These are phyloP conservation scores for Phataginus tricuspis DNA, from an alignment of 2,797 vertebrate species.

Conservation along the genomic window DNA sequence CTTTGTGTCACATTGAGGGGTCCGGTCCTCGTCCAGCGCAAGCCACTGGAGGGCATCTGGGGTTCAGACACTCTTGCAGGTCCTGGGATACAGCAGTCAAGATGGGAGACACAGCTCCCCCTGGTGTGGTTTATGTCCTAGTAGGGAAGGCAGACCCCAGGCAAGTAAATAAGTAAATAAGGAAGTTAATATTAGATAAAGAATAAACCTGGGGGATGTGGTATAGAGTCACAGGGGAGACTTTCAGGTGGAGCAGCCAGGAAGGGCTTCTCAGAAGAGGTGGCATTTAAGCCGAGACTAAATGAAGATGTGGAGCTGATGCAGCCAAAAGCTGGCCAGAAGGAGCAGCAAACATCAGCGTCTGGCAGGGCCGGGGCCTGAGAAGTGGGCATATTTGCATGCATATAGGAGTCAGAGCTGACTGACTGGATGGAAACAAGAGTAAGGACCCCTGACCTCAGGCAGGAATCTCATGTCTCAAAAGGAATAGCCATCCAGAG, in stretches of 20 bases:
- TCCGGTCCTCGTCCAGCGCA: neutral
- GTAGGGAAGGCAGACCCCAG: neutral
- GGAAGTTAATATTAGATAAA: neutral
- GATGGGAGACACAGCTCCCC: neutral
- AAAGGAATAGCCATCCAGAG: neutral
- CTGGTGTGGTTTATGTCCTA: neutral
- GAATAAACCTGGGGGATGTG: neutral
- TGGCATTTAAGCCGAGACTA: neutral
- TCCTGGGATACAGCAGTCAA: neutral
- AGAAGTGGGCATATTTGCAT: neutral
- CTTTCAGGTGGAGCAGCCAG: neutral
- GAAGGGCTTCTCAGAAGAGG: neutral
- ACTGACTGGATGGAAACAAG: neutral
- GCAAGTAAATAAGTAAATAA: neutral
- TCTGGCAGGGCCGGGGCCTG: neutral
- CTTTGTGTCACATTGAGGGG: neutral
- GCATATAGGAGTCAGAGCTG: neutral
- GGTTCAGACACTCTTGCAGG: too few relatives aligned
- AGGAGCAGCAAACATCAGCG: neutral
- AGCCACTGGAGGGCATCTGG: neutral
- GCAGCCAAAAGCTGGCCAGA: neutral
- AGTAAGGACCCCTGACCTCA: neutral
- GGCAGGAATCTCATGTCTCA: neutral
- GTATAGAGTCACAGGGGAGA: neutral
- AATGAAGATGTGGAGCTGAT: neutral